Conservation (phyloP, 2,888 invertebrate species). For the Malthinus flaveolus region DNA sequence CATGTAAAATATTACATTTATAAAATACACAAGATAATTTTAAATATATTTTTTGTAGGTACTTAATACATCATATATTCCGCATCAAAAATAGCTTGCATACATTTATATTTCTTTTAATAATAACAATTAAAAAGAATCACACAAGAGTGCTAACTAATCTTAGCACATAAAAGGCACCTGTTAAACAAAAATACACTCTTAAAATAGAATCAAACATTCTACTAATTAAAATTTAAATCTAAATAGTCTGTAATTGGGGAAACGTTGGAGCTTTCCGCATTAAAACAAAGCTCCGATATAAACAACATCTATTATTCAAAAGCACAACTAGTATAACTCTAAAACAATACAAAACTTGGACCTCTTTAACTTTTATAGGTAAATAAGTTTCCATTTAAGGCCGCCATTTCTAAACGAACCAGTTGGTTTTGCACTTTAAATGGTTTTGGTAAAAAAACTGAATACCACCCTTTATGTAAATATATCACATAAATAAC, state of each 20-base stretch:
- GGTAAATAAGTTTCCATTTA: slow-evolving; percentile 7
- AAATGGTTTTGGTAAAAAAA: too few relatives aligned
- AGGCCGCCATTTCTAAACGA: slow-evolving; percentile 5
- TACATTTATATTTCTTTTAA: neutral
- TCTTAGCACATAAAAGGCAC: slow-evolving; percentile 23
- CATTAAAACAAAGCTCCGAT: neutral
- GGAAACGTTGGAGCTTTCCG: too few relatives aligned
- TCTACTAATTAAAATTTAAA: neutral
- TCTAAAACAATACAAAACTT: slow-evolving; percentile 1
- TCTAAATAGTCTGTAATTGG: neutral
- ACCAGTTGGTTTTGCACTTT: neutral
- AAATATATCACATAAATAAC: neutral
- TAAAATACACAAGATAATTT: slow-evolving; percentile 12
- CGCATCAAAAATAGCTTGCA: slow-evolving; percentile 15
- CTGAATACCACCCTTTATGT: slow-evolving; percentile 2
- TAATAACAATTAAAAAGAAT: slow-evolving; percentile 11
- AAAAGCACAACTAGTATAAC: slow-evolving; percentile 1
- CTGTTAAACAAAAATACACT: slow-evolving; percentile 15
- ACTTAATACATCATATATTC: neutral
- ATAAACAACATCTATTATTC: neutral
- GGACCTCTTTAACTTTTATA: slow-evolving; percentile 9
- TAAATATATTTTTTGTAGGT: slow-evolving; percentile 1
- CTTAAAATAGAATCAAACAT: slow-evolving; percentile 9
- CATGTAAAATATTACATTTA: slow-evolving; percentile 18
- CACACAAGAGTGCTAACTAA: slow-evolving; percentile 15